phyloP scores from a whole-genome alignment of 1,140 invertebrate genomes.

The Aphaenogaster floridana region DNA sequence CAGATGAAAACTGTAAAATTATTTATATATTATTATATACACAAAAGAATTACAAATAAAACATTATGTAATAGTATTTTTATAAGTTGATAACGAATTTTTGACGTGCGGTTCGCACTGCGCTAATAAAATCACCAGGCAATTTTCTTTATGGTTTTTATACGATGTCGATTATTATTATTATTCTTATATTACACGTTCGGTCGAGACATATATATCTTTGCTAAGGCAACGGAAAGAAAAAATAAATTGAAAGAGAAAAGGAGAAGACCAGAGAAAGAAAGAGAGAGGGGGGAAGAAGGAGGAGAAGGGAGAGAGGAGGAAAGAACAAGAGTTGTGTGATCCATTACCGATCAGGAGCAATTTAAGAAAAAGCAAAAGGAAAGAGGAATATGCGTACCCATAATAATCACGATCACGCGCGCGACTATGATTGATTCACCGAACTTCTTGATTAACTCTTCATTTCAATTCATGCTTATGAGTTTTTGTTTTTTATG shows the following conservation, averaged over 20 bases:
- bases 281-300: slow-evolving; percentile 23
- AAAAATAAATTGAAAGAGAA: slow-evolving; percentile 11
- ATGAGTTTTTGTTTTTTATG: slow-evolving; percentile 10
- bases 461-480: slow-evolving; percentile 72
- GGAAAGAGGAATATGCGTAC: slow-evolving; percentile 3
- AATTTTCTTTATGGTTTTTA: slow-evolving; percentile 28
- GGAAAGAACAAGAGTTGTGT: slow-evolving; percentile 32
- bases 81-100: not conserved
- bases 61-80: not conserved
- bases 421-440: slow-evolving; percentile 73
- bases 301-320: slow-evolving; percentile 23
- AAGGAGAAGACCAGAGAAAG: slow-evolving; percentile 39
- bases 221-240: slow-evolving; percentile 28
- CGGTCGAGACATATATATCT: slow-evolving; percentile 39
- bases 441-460: slow-evolving; percentile 76
- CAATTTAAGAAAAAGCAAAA: slow-evolving; percentile 50
- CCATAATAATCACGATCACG: slow-evolving; percentile 68
- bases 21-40: not conserved
- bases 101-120: not conserved
- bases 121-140: slow-evolving; percentile 13
- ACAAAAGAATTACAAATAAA: slow-evolving; percentile 12
- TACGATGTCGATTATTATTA: slow-evolving; percentile 29
- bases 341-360: slow-evolving; percentile 39
- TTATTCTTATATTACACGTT: slow-evolving; percentile 67
- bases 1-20: not conserved